Conservation (phyloP, 2,797 vertebrate genomes). For the Pogonophryne albipinna region DNA sequence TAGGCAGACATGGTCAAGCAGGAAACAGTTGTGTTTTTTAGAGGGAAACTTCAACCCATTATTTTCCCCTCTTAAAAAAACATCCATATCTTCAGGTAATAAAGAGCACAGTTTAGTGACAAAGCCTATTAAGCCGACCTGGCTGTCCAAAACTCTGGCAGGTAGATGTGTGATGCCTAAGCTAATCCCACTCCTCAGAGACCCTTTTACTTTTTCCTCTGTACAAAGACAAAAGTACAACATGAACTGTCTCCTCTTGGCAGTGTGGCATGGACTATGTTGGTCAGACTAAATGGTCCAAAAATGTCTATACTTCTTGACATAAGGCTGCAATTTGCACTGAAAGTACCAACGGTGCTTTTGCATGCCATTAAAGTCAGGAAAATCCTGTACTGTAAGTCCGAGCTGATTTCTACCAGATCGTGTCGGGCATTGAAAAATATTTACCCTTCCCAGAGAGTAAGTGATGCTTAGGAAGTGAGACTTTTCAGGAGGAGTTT, state of each 20-base stretch:
- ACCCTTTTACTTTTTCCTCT: slow-evolving; percentile 1
- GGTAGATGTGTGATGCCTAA: slow-evolving; percentile 11
- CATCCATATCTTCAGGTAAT: neutral
- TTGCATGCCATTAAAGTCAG: slow-evolving; percentile 3
- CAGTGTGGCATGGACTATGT: neutral
- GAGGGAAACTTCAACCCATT: neutral
- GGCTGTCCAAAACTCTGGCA: slow-evolving; percentile 18
- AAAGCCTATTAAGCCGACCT: slow-evolving; percentile 13
- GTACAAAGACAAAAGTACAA: slow-evolving; percentile 12
- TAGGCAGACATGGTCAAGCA: neutral
- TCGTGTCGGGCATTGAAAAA: neutral
- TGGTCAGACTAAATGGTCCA: neutral
- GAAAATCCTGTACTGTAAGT: neutral
- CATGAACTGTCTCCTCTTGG: slow-evolving; percentile 9
- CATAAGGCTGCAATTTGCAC: slow-evolving; percentile 1
- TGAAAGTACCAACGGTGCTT: neutral
- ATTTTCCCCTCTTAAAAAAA: neutral
- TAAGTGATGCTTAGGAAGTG: neutral
- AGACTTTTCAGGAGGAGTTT: neutral
- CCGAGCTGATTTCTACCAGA: neutral
- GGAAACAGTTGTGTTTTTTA: neutral
- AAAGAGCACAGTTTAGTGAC: slow-evolving; percentile 19
- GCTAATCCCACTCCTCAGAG: slow-evolving; percentile 19
- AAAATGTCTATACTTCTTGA: slow-evolving; percentile 9
- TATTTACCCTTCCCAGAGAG: neutral